Evolutionary conservation across 2,113 vertebrate genomes (phyloP).

Genomic region (Pedionomus torquatus): DNA sequence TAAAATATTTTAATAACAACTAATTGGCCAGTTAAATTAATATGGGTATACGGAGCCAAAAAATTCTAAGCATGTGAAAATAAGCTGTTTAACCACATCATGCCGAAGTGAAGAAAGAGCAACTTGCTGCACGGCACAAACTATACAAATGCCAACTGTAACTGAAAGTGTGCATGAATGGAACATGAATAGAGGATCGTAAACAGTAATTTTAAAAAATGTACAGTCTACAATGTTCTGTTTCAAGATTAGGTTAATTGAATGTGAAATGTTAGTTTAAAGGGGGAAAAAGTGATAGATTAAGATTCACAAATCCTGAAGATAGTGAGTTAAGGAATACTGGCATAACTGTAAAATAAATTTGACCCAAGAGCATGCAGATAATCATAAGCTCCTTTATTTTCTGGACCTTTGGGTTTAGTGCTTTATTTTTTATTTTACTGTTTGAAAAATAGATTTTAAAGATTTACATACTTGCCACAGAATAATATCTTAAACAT

Average conservation of each 20-base stretch:
- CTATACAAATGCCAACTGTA: slow-evolving; percentile 42
- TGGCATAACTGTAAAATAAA: not conserved
- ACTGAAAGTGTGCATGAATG: not conserved
- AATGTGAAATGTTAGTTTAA: slow-evolving; percentile 42
- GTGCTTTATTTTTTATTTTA: slow-evolving; percentile 44
- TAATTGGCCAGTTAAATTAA: slow-evolving; percentile 69
- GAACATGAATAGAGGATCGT: slow-evolving; percentile 21
- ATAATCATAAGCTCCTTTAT: slow-evolving; percentile 31
- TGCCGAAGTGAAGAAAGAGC: slow-evolving; percentile 28
- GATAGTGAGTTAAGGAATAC: slow-evolving; percentile 10
- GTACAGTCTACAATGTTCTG: not conserved
- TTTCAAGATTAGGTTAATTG: slow-evolving; percentile 41
- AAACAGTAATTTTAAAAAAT: slow-evolving; percentile 7
- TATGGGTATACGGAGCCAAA: slow-evolving; percentile 39
- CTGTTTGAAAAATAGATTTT: slow-evolving; percentile 54
- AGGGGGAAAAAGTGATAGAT: not conserved
- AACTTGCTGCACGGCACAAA: slow-evolving; percentile 5
- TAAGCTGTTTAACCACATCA: slow-evolving; percentile 33
- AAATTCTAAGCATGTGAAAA: slow-evolving; percentile 56
- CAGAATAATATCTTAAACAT: slow-evolving; percentile 47
- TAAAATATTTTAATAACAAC: slow-evolving; percentile 69
- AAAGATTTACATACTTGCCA: slow-evolving; percentile 53
- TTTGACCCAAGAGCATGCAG: not conserved
- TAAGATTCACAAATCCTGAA: slow-evolving; percentile 27
- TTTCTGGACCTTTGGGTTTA: slow-evolving; percentile 4